Conservation (phyloP, 2,888 invertebrate genomes). For the Hirtodrosophila alboralis region DNA sequence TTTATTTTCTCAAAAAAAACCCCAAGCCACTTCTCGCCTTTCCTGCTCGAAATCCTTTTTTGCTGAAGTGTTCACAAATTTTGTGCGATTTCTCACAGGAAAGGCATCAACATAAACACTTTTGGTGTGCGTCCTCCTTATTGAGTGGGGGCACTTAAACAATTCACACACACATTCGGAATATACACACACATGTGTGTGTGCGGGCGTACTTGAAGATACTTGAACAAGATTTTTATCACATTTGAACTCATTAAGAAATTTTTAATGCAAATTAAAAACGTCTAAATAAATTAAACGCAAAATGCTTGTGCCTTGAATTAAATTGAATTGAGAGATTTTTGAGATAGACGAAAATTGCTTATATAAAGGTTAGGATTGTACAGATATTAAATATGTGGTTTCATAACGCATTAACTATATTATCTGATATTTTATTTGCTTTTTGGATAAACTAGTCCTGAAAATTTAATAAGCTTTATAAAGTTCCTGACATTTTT, state of each 20-base stretch:
- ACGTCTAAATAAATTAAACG: slow-evolving; percentile 71
- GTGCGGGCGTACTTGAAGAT: slow-evolving; percentile 34
- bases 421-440: too few species aligned
- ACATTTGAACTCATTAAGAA: slow-evolving; percentile 70
- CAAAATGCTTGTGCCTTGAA: slow-evolving; percentile 52
- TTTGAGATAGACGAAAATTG: not conserved
- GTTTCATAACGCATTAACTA: not conserved
- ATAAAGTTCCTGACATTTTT: too few species aligned
- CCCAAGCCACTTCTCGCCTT: too few species aligned
- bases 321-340: slow-evolving; percentile 12
- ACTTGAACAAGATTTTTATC: slow-evolving; percentile 67
- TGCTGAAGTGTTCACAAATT: slow-evolving; percentile 64
- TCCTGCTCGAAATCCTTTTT: slow-evolving; percentile 32
- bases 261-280: slow-evolving; percentile 76
- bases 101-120: slow-evolving; percentile 84
- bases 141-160: slow-evolving; percentile 54
- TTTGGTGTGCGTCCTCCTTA: slow-evolving; percentile 59
- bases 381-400: not conserved
- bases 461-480: too few species aligned
- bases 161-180: slow-evolving; percentile 37
- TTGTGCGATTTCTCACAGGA: slow-evolving; percentile 83
- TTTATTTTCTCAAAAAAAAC: too few species aligned
- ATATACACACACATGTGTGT: slow-evolving; percentile 15
- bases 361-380: slow-evolving; percentile 3
- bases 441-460: too few species aligned